A percentile compares a stretch with the other conserved stretches of the same genome.
These are phyloP conservation scores for Alces alces DNA, from an alignment of 2,113 vertebrate genomes.

Conservation along the genomic window DNA sequence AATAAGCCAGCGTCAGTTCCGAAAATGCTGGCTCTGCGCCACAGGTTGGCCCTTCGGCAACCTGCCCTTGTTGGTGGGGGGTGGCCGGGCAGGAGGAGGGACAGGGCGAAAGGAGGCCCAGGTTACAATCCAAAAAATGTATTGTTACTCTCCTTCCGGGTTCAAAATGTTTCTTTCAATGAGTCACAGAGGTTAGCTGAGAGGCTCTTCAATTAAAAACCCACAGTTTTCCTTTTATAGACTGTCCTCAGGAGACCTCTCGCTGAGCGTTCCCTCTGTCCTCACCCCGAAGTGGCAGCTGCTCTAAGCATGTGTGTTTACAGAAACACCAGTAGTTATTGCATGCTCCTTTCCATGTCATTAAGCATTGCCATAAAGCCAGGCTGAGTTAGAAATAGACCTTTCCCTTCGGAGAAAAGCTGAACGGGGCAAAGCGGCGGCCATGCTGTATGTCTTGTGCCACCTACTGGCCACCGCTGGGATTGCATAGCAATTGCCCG, in stretches of 20 bases:
- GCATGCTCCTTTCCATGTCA: conserved; percentile 34
- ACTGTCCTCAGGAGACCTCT: conserved; percentile 78
- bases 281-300: conserved; percentile 69
- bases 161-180: conserved; percentile 52
- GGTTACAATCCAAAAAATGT: neutral
- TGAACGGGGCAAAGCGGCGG: too few species aligned
- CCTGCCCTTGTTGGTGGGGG: neutral
- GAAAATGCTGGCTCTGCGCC: neutral
- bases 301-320: conserved; percentile 59
- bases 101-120: neutral
- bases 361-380: neutral
- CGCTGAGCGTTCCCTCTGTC: conserved; percentile 28
- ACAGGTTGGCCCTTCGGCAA: neutral
- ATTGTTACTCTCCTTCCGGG: conserved; percentile 55
- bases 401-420: conserved; percentile 18
- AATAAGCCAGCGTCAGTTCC: neutral
- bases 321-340: conserved; percentile 57
- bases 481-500: neutral
- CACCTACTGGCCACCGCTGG: conserved; percentile 47
- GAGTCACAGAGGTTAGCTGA: conserved; percentile 71
- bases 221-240: conserved; percentile 48
- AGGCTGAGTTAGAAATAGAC: conserved; percentile 27
- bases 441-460: neutral
- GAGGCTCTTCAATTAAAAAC: conserved; percentile 55
- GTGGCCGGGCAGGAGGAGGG: neutral